Evolutionary conservation across 2,797 vertebrate genomes (phyloP).

Genomic region (Cetoscarus ocellatus): DNA sequence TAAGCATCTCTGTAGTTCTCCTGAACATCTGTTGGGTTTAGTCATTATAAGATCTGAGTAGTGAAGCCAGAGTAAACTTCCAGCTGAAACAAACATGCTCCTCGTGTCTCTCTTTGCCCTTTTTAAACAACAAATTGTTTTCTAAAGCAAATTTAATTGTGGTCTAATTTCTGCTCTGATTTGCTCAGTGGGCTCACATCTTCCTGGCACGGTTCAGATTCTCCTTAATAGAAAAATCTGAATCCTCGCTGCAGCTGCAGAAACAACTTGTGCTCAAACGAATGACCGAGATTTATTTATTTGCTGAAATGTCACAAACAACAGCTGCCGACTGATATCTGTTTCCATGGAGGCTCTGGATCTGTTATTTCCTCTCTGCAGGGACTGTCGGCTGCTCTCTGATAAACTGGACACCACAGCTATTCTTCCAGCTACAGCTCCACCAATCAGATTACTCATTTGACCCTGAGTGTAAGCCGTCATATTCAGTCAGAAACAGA

Average conservation of each 20-base stretch:
- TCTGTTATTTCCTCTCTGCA: conserved; percentile 26
- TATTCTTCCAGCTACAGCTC: conserved; percentile 41
- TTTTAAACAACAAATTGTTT: conserved; percentile 43
- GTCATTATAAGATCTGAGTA: conserved; percentile 57
- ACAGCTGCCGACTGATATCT: neutral
- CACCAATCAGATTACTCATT: conserved; percentile 29
- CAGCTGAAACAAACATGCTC: conserved; percentile 37
- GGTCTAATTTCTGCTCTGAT: conserved; percentile 44
- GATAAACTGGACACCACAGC: conserved; percentile 32
- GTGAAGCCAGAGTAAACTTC: conserved; percentile 38
- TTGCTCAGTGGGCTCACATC: conserved; percentile 11
- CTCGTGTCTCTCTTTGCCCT: conserved; percentile 21
- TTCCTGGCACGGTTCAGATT: neutral
- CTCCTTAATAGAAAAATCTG: conserved; percentile 9
- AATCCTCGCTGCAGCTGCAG: conserved; percentile 12
- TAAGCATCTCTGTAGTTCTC: conserved; percentile 25
- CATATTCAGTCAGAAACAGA: conserved; percentile 22
- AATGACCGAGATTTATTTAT: conserved; percentile 26
- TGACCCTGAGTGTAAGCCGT: neutral
- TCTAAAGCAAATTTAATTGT: conserved; percentile 42
- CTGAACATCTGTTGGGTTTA: neutral
- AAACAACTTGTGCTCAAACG: conserved; percentile 9
- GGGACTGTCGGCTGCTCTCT: conserved; percentile 22
- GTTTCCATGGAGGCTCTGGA: conserved; percentile 26
- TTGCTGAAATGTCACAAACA: conserved; percentile 17